phyloP scores from a whole-genome alignment of 2,888 invertebrate genomes.

The Rhagonycha lutea region DNA sequence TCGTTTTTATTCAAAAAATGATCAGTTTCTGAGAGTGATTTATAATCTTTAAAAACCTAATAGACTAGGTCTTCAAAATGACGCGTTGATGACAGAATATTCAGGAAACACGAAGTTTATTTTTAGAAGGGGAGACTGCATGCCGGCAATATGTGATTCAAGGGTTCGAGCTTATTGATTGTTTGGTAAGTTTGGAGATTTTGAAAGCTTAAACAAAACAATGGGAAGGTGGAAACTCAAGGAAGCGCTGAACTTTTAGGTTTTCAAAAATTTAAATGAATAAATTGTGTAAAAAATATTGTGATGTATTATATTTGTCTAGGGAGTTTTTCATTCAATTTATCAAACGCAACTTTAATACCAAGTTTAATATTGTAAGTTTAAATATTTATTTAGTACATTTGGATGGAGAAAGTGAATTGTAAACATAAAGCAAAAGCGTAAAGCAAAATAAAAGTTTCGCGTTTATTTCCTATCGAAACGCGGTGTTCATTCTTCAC shows the following conservation, averaged over 20 bases:
- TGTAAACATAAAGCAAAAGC: background rate
- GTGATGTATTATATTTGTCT: background rate
- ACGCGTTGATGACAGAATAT: slow-evolving; percentile 16
- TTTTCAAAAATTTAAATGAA: background rate
- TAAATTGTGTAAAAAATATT: too few species aligned
- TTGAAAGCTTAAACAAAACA: slow-evolving; percentile 2
- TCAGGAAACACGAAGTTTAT: slow-evolving; percentile 26
- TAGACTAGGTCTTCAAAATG: background rate
- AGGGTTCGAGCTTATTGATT: slow-evolving; percentile 24
- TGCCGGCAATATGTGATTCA: slow-evolving; percentile 23
- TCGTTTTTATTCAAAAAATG: background rate
- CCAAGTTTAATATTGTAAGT: background rate
- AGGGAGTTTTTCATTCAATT: background rate
- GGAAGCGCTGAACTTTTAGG: background rate
- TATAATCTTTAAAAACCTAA: background rate
- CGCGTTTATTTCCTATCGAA: background rate
- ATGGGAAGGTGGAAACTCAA: background rate
- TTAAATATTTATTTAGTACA: background rate
- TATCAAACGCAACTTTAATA: background rate
- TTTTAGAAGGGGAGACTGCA: slow-evolving; percentile 23
- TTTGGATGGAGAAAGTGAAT: background rate
- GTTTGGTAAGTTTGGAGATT: slow-evolving; percentile 10
- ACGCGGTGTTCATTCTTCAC: background rate
- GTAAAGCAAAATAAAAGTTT: background rate
- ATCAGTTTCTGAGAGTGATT: background rate